Conservation (phyloP, 2,797 vertebrate species). For the Acrossocheilus fasciatus region DNA sequence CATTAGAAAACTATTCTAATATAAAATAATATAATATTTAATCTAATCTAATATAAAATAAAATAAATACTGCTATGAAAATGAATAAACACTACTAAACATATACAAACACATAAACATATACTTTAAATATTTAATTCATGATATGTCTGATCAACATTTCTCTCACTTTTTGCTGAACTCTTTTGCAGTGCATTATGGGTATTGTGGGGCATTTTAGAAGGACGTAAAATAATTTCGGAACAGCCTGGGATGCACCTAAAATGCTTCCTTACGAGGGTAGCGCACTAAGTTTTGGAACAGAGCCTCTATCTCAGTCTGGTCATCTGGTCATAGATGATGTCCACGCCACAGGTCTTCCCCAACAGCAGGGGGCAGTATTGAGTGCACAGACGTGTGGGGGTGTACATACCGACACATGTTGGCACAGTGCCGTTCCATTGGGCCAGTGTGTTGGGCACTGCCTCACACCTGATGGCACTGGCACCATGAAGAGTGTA, state of each 20-base stretch:
- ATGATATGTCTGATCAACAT: neutral
- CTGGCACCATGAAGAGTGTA: constrained; percentile 91
- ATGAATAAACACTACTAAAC: too few species aligned
- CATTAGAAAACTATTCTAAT: too few species aligned
- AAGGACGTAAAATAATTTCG: too few species aligned
- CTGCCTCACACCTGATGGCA: constrained; percentile 93
- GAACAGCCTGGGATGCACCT: too few species aligned
- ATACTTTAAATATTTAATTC: neutral
- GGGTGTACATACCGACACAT: constrained; percentile 87
- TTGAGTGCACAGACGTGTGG: too few species aligned
- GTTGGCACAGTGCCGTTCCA: constrained; percentile 98
- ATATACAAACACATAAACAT: neutral
- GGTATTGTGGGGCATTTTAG: neutral
- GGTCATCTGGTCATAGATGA: neutral
- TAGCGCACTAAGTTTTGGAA: neutral
- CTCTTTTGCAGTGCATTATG: too few species aligned
- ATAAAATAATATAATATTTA: too few species aligned
- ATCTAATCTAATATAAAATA: too few species aligned
- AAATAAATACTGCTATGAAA: too few species aligned
- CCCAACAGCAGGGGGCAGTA: constrained; percentile 12
- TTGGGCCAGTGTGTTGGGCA: constrained; percentile 93
- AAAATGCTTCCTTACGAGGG: too few species aligned
- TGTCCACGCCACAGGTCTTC: neutral
- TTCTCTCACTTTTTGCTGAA: too few species aligned
- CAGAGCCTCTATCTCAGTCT: neutral